Percentiles rank a stretch among this genome's conserved stretches.
Conservation (phyloP, 1,140 invertebrate species). For the Meloidogyne floridensis region DNA sequence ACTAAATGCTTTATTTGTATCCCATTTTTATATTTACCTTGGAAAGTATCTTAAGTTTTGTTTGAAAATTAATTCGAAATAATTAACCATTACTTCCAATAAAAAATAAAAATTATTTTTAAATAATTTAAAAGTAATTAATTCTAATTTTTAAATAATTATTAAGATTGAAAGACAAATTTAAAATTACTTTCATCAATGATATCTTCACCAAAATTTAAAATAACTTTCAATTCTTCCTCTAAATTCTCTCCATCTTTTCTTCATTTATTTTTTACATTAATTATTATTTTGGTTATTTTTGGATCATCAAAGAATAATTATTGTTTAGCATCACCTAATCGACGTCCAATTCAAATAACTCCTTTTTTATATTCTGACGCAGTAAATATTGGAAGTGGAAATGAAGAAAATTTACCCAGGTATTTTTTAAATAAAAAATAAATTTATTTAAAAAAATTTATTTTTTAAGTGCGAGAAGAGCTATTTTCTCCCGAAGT, state of each 20-base stretch:
- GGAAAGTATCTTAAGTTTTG: too few relatives aligned
- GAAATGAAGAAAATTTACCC: background rate
- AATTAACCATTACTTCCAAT: too few relatives aligned
- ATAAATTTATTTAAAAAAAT: background rate
- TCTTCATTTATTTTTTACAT: background rate
- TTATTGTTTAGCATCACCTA: background rate
- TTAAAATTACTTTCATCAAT: too few relatives aligned
- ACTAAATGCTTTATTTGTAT: too few relatives aligned
- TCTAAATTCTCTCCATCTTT: background rate
- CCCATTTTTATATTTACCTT: too few relatives aligned
- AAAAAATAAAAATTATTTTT: too few relatives aligned
- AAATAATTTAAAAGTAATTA: too few relatives aligned
- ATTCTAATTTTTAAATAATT: too few relatives aligned
- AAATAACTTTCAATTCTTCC: too few relatives aligned
- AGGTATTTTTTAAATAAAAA: background rate
- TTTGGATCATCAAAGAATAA: background rate
- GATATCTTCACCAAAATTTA: too few relatives aligned
- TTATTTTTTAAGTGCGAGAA: background rate
- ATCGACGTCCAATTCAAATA: constrained; percentile 30
- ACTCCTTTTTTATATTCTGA: constrained; percentile 30
- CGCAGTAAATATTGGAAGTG: constrained; percentile 20
- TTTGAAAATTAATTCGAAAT: too few relatives aligned
- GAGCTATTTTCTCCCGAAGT: background rate
- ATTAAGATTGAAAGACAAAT: too few relatives aligned
- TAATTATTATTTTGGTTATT: background rate